Base-by-base conservation (phyloP, 2,888 invertebrate species). In the Hirudinaria manillensis region DNA sequence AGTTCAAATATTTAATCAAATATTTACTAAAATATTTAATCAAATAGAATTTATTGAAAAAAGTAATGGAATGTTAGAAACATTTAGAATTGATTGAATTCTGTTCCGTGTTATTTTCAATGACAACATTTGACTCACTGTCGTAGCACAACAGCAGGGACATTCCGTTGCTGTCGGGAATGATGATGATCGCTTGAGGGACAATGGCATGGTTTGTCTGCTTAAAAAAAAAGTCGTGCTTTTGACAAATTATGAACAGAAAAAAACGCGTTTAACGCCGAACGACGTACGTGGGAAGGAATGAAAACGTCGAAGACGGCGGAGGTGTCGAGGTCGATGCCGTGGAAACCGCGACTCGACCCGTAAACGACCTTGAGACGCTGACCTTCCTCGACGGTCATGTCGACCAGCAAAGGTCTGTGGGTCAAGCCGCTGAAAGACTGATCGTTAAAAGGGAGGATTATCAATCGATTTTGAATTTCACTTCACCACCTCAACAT, bases 281-380 rank as follows among this genome's bases (percentile, higher is more conserved):
- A 27, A 10, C 19, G 24, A 61, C 61, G 24, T 29, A 61, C 61
- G 61, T 61, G 61, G 10, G 61, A 29, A 84, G 99, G 98, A 88
- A 96, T 91, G 90, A 98, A 99, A 86, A 99, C 95, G 88, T 99
- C 98, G 87, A 98, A 98, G 83, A 97, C 95, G 83, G 93, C 93
- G 81, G 97, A 97, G 76, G 97, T 96, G 87, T 99, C 99, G 82
- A 99, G 89, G 88, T 99, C 99, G 82, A 99, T 98, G 75, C 98
- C 98, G 87, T 99, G 99, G 88, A 99, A 99, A 79, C 99, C 99
- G 86, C 94, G 93, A 79, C 92, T 93, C 81, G 98, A 98, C 79
- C 99, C 99, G 86, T 99, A 99, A 85, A 99, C 93, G 82, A 99
- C 98, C 89, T 99, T 99, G 87, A 99, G 91, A 87, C 99, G 90